Percentiles rank a stretch among this genome's conserved stretches.
Conservation (phyloP, 2,113 vertebrate species). For the Zosterops japonicus region DNA sequence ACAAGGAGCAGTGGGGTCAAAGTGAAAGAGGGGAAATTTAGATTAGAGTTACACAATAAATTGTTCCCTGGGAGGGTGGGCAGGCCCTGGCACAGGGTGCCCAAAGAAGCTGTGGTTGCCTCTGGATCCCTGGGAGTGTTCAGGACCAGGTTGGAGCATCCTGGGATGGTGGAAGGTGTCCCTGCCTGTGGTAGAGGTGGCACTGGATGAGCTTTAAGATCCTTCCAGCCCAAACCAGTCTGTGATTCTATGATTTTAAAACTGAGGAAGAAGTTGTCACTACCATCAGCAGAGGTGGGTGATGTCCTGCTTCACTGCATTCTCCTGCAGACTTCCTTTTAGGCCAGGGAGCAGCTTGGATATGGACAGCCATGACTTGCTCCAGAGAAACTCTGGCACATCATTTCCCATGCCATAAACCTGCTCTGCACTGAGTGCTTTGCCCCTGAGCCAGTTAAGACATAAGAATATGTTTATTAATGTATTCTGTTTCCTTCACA, state of each 20-base stretch:
- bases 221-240: neutral
- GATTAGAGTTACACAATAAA: neutral
- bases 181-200: neutral
- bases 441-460: neutral
- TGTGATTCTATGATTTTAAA: neutral
- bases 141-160: rapidly evolving
- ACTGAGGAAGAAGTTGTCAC: neutral
- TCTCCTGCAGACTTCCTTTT: neutral
- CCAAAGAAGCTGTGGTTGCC: neutral
- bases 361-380: neutral
- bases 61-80: rapidly evolving
- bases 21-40: neutral
- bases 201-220: neutral
- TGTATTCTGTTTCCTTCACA: slow-evolving; percentile 13
- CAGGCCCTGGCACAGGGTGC: neutral
- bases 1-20: neutral
- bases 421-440: neutral
- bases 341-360: neutral
- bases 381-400: neutral
- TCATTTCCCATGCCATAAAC: neutral
- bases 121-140: neutral
- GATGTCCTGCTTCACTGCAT: neutral
- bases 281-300: neutral
- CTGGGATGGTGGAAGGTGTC: neutral
- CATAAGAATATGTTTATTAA: neutral